These are phyloP conservation scores for Rhea americana DNA, from an alignment of 2,113 vertebrate genomes.

Conservation along the genomic window DNA sequence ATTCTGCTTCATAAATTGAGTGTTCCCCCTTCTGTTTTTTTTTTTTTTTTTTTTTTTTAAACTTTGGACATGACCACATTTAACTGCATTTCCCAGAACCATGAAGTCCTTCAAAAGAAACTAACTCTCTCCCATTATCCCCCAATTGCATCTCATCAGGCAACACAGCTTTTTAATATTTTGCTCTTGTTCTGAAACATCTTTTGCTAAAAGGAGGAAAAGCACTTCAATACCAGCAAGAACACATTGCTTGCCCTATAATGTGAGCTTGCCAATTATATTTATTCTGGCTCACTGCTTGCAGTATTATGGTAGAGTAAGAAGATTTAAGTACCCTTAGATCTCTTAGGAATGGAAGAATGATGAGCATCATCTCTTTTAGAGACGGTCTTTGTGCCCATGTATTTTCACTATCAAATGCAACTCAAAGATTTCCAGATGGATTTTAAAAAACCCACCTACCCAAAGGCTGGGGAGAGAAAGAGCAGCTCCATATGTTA, in stretches of 20 bases:
- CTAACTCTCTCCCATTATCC: background rate
- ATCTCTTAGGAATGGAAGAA: constrained; percentile 69
- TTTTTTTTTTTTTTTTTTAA: background rate
- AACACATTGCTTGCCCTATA: constrained; percentile 54
- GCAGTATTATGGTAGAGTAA: constrained; percentile 57
- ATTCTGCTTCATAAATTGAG: background rate
- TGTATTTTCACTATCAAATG: constrained; percentile 54
- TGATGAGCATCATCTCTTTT: constrained; percentile 61
- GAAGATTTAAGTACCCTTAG: constrained; percentile 66
- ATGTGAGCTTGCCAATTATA: constrained; percentile 54
- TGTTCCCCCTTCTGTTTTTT: background rate
- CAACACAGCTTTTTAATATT: constrained; percentile 46
- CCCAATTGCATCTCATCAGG: background rate
- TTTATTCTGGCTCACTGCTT: constrained; percentile 73
- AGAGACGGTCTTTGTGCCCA: constrained; percentile 56
- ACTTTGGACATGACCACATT: background rate
- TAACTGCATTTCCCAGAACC: constrained; percentile 8
- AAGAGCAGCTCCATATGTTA: constrained; percentile 65
- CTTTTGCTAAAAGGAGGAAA: constrained; percentile 24
- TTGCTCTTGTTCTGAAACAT: constrained; percentile 57
- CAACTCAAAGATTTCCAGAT: constrained; percentile 71
- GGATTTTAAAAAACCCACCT: constrained; percentile 78
- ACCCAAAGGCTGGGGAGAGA: constrained; percentile 75
- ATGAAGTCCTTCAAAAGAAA: background rate
- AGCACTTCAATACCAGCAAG: constrained; percentile 29